Evolutionary conservation across 35 echinoderm and acorn worm species (phyloP), one percentile per base, ranked within the genome.

Genomic region (Heliocidaris tuberculata): DNA sequence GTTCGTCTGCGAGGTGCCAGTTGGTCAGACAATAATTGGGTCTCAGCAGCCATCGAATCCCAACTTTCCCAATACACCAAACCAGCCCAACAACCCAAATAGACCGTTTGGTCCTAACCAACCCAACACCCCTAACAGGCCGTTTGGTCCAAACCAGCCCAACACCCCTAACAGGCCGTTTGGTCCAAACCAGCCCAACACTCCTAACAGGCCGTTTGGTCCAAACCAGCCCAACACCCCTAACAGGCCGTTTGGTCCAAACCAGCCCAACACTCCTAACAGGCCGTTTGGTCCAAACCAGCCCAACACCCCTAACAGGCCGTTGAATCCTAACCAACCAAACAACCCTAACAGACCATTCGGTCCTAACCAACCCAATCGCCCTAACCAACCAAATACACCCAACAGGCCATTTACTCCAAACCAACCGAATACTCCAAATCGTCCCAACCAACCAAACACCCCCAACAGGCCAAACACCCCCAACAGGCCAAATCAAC

Each of bases 1-100:
- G 17, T 93, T 93, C 27, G 91, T 93, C 47, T 93, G 91, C 27
- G 50, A 93, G 50, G 91, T 93, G 19, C 91, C 91, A 56, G 50
- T n/a, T 6, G 91, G 87, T 24, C 31, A 48, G 19, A 24, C 87
- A 6, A 35, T 89, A 47, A 0, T 89, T 27, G 12, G 12, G 47
- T 30, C 29, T 21, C 31, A 32, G 24, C 87, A 89, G 32, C 87
- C 87, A 32, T n/a, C 87, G 19, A 89, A 47, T 27, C 87, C 87
- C 4, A 78, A 78, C 65, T 78, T 78, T 78, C 21, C 31, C 31
- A 32, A 89, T 78, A 19, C 3, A 78, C 65, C 65, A 27, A 78
- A 78, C 65, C 65, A n/a, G 7, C 65, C 65, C 21, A 24, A 19
- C 7, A 71, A 19, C 61, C 61, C 61, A 0, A 71, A 71, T 21